Conservation (phyloP, 1,140 invertebrate genomes). For the Drosophila sechellia region DNA sequence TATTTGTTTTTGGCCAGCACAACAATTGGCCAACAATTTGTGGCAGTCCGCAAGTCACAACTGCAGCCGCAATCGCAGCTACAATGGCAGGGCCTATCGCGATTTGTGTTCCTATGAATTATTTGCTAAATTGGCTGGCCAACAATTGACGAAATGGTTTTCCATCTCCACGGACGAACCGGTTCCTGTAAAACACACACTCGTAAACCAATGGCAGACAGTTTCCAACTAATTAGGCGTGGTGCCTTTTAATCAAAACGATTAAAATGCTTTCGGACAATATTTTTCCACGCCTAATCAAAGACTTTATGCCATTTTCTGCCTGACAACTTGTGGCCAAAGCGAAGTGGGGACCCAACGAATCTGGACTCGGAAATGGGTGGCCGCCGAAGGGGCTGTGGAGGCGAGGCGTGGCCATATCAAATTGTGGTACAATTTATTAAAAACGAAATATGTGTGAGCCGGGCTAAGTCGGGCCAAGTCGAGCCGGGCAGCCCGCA, state of each 20-base stretch:
- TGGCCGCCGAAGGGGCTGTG: slow-evolving; percentile 22
- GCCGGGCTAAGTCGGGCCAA: slow-evolving; percentile 49
- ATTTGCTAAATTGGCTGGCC: slow-evolving; percentile 76
- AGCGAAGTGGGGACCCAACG: slow-evolving; percentile 22
- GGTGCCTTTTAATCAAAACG: slow-evolving; percentile 82
- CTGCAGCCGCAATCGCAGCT: slow-evolving; percentile 54
- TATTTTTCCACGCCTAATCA: slow-evolving; percentile 83
- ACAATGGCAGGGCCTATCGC: slow-evolving; percentile 75
- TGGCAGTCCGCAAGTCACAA: slow-evolving; percentile 64
- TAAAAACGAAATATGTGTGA: slow-evolving; percentile 81
- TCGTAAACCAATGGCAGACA: slow-evolving; percentile 14
- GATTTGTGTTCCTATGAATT: slow-evolving; percentile 80
- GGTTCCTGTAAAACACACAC: slow-evolving; percentile 28
- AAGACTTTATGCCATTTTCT: slow-evolving; percentile 77
- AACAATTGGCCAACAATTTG: slow-evolving; percentile 79
- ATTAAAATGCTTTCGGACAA: slow-evolving; percentile 83
- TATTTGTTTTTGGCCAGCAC: slow-evolving; percentile 67
- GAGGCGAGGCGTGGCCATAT: slow-evolving; percentile 68
- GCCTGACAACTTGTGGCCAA: slow-evolving; percentile 51
- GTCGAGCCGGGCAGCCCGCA: slow-evolving; percentile 27
- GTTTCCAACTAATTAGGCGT: slow-evolving; percentile 81
- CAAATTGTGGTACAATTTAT: slow-evolving; percentile 83
- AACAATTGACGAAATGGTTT: slow-evolving; percentile 74
- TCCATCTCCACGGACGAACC: slow-evolving; percentile 48
- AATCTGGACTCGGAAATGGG: slow-evolving; percentile 30